Evolutionary conservation across 2,113 vertebrate species (phyloP), one percentile per base, ranked within the genome.

Genomic region (Oncorhynchus kisutch): DNA sequence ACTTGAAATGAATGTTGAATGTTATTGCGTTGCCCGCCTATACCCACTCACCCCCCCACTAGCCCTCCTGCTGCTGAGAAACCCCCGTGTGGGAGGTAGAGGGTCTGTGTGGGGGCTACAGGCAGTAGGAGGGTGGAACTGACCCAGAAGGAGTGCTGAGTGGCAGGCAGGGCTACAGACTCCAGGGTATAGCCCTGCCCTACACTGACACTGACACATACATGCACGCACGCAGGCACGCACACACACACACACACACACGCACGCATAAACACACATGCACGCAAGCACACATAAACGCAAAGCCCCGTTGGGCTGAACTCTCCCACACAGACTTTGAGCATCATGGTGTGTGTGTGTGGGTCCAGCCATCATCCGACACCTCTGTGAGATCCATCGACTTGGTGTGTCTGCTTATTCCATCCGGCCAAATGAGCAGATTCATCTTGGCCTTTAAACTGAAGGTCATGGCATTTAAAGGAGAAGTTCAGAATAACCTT

Each of bases 401-500:
- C 75, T 81, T 76, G 69, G 82, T 82, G 83, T 88, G 83, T 88
- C 75, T 74, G 70, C 72, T 73, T 78, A 77, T 86, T 85, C 71
- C 71, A 75, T 79, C 80, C 75, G 51, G 79, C 78, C 73, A 76
- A 78, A 74, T 81, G 14, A 20, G 72, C 66, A 49, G 82, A 75
- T 77, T 72, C 77, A 51, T 78, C 64, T 81, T 87, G 86, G 75
- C 81, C 85, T 87, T 72, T 90, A 82, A 84, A 67, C 77, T 79
- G 83, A 84, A 84, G 82, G 88, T 85, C 72, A 74, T 75, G 80
- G 82, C 85, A 83, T 90, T 86, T 66, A 83, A 78, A 76, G 74
- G 78, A 81, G 73, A 71, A 74, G 77, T 78, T 80, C 77, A 54
- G 1, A 29, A 59, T 22, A 83, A 60, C 59, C 54, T 72, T 76